Evolutionary conservation across 2,113 vertebrate species (phyloP).

Genomic region (Dolichotis patagonum): DNA sequence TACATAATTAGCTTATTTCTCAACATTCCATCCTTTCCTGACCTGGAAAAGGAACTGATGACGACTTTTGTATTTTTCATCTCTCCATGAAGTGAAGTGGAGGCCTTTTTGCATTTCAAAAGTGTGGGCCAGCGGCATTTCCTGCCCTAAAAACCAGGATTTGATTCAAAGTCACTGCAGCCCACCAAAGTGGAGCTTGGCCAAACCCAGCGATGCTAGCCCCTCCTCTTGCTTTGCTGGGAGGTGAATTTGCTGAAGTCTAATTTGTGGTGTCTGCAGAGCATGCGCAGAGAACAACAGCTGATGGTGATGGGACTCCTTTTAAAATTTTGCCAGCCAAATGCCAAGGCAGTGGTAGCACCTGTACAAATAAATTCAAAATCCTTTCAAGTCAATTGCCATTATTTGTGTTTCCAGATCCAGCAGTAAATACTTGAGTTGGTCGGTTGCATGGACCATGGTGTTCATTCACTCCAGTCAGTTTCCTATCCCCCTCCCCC

Average conservation of each 20-base stretch:
- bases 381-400: background rate
- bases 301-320: background rate
- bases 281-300: background rate
- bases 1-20: conserved; percentile 70
- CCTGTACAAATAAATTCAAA: background rate
- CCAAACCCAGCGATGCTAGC: background rate
- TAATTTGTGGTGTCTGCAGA: background rate
- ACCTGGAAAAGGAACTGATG: conserved; percentile 63
- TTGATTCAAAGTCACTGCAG: conserved; percentile 11
- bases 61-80: conserved; percentile 55
- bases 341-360: background rate
- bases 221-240: background rate
- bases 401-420: conserved; percentile 38
- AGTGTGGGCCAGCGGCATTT: conserved; percentile 20
- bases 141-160: conserved; percentile 21
- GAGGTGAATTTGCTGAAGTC: background rate
- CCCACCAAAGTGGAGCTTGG: background rate
- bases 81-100: conserved; percentile 47
- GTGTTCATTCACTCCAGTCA: conserved; percentile 71
- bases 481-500: conserved; percentile 40
- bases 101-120: conserved; percentile 66
- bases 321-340: background rate
- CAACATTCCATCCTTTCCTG: conserved; percentile 51
- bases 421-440: conserved; percentile 39
- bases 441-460: conserved; percentile 51